Percentiles rank a stretch among this genome's conserved stretches.
Evolutionary conservation across 2,113 vertebrate species (phyloP).

Genomic region (Oreochromis spilurus): DNA sequence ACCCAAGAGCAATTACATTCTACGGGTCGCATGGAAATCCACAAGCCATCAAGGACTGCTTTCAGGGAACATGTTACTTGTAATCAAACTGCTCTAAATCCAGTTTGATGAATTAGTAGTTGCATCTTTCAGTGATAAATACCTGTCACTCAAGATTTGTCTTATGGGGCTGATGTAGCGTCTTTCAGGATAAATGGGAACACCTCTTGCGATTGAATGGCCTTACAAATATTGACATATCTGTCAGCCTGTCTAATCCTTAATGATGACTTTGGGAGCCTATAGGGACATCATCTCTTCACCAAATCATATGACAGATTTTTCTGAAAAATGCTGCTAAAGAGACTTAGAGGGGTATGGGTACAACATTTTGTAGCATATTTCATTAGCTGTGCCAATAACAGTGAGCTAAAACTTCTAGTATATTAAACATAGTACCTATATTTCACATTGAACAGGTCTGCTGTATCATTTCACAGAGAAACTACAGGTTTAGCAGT

Average conservation of each 20-base stretch:
- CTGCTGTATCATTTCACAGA: not conserved
- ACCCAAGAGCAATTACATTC: not conserved
- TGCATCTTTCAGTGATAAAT: not conserved
- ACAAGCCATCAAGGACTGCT: not conserved
- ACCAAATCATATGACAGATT: not conserved
- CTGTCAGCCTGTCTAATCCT: slow-evolving; percentile 40
- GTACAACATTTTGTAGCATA: not conserved
- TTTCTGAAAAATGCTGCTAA: not conserved
- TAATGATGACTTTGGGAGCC: slow-evolving; percentile 30
- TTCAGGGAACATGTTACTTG: not conserved
- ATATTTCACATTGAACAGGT: not conserved
- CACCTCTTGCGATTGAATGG: not conserved
- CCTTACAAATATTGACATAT: slow-evolving; percentile 50
- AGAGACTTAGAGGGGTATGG: not conserved
- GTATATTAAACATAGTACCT: not conserved
- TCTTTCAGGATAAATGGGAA: slow-evolving; percentile 9
- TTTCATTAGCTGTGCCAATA: not conserved
- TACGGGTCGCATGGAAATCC: not conserved
- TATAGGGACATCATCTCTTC: not conserved
- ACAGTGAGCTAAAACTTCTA: not conserved
- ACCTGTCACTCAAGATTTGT: not conserved
- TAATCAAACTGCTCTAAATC: not conserved
- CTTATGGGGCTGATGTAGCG: not conserved
- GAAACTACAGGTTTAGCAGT: not conserved
- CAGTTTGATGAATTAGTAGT: not conserved